Conservation (phyloP, 2,797 vertebrate genomes). For the Lateolabrax maculatus region DNA sequence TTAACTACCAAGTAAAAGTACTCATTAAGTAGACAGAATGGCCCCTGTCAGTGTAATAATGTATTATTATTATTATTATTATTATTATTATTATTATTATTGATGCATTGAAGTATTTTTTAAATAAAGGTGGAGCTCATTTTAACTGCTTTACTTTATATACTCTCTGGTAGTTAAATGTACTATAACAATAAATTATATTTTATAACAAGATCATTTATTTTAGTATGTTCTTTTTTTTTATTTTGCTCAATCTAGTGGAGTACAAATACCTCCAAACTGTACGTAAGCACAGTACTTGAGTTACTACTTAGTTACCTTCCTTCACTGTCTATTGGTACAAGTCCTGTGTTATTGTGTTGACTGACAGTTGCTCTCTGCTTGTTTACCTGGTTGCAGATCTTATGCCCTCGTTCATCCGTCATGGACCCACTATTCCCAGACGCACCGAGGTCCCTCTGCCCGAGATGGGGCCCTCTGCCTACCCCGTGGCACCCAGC, state of each 20-base stretch:
- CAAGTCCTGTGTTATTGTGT: not conserved
- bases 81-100: not conserved
- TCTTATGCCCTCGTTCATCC: slow-evolving; percentile 99
- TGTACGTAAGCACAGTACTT: not conserved
- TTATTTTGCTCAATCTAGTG: not conserved
- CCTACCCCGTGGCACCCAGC: slow-evolving; percentile 76
- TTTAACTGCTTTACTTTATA: not conserved
- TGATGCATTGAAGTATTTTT: not conserved
- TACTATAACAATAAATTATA: not conserved
- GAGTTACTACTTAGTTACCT: not conserved
- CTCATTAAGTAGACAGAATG: not conserved
- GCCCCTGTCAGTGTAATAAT: not conserved
- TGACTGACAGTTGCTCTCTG: not conserved
- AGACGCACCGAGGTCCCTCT: slow-evolving; percentile 92
- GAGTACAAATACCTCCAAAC: not conserved
- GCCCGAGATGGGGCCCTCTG: slow-evolving; percentile 84
- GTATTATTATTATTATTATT: too few relatives aligned
- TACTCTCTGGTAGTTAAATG: not conserved
- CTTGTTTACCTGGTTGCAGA: slow-evolving; percentile 79
- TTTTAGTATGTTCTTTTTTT: not conserved
- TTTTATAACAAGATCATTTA: not conserved
- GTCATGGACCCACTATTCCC: slow-evolving; percentile 97
- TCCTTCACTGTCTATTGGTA: not conserved
- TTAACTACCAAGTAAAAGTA: not conserved
- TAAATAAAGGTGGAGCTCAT: not conserved